Evolutionary conservation across 1,140 invertebrate species (phyloP).

Genomic region (Heliconius himera): DNA sequence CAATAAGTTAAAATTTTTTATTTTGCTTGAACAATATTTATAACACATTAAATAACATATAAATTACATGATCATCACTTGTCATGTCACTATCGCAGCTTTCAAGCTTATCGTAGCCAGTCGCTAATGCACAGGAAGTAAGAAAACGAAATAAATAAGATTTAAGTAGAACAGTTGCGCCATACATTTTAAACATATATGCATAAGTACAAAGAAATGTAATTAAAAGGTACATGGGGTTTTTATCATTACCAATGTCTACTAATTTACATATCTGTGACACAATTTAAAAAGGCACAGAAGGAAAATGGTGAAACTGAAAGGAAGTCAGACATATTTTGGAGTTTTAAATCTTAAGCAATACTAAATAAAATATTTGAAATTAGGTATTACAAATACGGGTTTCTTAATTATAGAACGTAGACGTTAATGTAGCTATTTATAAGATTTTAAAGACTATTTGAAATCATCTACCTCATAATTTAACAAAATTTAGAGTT

Average conservation of each 20-base stretch:
- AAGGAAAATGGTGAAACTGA: neutral
- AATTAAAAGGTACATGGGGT: neutral
- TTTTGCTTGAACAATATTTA: neutral
- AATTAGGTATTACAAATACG: conserved; percentile 68
- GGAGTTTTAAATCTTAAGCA: conserved; percentile 22
- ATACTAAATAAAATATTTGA: conserved; percentile 36
- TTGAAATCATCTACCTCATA: conserved; percentile 80
- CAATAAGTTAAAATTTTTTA: neutral
- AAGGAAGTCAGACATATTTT: neutral
- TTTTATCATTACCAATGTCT: neutral
- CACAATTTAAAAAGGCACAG: neutral
- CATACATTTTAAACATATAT: neutral
- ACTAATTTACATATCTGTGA: neutral
- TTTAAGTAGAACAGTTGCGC: neutral
- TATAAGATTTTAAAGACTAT: conserved; percentile 75
- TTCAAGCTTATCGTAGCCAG: neutral
- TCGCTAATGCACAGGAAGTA: conserved; percentile 5
- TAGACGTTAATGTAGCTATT: conserved; percentile 59
- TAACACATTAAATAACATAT: neutral
- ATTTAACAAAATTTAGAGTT: conserved; percentile 76
- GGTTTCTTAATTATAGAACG: conserved; percentile 66
- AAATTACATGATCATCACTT: neutral
- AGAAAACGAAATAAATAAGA: neutral
- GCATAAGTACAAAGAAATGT: neutral
- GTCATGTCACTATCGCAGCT: conserved; percentile 1